Conservation (phyloP, 2,888 invertebrate species). For the Aphrophora alni region DNA sequence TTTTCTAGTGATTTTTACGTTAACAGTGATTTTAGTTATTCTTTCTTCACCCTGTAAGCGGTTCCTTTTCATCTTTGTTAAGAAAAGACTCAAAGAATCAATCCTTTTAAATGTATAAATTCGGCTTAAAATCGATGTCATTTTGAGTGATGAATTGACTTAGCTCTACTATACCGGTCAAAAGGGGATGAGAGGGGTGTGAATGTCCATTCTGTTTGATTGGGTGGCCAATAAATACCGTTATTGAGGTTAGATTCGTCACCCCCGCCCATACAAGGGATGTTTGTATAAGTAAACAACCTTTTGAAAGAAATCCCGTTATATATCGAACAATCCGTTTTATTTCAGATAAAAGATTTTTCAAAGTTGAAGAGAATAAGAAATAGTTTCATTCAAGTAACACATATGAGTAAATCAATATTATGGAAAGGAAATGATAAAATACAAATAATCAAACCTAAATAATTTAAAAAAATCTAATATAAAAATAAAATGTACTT, state of each 20-base stretch:
- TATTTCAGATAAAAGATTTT: too few species aligned
- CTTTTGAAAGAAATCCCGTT: not conserved
- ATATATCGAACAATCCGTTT: not conserved
- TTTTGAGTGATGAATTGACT: not conserved
- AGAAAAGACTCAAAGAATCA: not conserved
- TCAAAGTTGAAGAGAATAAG: too few species aligned
- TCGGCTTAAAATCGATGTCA: not conserved
- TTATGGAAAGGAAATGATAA: too few species aligned
- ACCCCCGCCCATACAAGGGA: not conserved
- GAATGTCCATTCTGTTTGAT: conserved; percentile 5
- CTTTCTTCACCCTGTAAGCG: not conserved
- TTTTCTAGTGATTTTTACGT: too few species aligned
- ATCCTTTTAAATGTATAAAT: not conserved
- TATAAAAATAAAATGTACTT: too few species aligned
- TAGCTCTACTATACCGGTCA: not conserved
- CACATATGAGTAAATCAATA: too few species aligned
- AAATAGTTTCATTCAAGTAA: too few species aligned
- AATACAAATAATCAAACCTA: too few species aligned
- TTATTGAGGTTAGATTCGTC: not conserved
- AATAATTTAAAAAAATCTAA: too few species aligned
- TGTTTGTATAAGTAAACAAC: not conserved
- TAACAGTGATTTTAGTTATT: too few species aligned
- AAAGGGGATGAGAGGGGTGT: not conserved
- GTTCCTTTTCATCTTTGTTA: not conserved
- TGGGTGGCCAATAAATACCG: conserved; percentile 6